phyloP scores from a whole-genome alignment of 2,113 vertebrate species.

The Actenoides hombroni region DNA sequence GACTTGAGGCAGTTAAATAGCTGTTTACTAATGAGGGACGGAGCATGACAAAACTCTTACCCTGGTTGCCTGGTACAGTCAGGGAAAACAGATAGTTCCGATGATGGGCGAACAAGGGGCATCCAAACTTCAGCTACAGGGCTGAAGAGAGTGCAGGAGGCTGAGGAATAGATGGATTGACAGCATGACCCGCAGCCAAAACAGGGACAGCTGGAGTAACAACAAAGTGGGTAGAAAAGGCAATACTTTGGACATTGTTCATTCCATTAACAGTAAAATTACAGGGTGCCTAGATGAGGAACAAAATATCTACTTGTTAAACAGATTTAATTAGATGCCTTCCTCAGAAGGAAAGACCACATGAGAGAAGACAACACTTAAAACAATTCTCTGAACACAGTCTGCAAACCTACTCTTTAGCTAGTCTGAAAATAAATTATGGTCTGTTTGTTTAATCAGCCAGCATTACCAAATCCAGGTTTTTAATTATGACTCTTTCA shows the following conservation, averaged over 20 bases:
- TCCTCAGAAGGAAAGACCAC: not conserved
- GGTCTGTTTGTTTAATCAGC: not conserved
- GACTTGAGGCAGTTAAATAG: slow-evolving; percentile 20
- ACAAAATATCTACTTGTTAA: not conserved
- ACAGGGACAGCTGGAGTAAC: not conserved
- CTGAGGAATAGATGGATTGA: not conserved
- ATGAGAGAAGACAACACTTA: not conserved
- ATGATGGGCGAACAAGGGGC: not conserved
- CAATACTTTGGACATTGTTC: not conserved
- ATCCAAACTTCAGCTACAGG: not conserved
- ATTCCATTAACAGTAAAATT: not conserved
- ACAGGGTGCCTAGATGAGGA: not conserved
- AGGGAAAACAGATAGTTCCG: not conserved
- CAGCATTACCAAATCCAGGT: accelerated
- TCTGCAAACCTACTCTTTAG: not conserved
- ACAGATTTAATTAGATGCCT: not conserved
- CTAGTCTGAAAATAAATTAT: not conserved
- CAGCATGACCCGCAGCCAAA: not conserved
- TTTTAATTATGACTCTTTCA: not conserved
- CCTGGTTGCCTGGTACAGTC: not conserved
- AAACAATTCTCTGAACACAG: not conserved
- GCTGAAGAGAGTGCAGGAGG: not conserved
- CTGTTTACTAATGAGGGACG: slow-evolving; percentile 30
- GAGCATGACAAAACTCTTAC: not conserved
- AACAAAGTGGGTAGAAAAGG: not conserved